Evolutionary conservation across 1,140 invertebrate species (phyloP), one percentile per base, ranked within the genome.

Genomic region (Pseudachorutes palmiensis): DNA sequence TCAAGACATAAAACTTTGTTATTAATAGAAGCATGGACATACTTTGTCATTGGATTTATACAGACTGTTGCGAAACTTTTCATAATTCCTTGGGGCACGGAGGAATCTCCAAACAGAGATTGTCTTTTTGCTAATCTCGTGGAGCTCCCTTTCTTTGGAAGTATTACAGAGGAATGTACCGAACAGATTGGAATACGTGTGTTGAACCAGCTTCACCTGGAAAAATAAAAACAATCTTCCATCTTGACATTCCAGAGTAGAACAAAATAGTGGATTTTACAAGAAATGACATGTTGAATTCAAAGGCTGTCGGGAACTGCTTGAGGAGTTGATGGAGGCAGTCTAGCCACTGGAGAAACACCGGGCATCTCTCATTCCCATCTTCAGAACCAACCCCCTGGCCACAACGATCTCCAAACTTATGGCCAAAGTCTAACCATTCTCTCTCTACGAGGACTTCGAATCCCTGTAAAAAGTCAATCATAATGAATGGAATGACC

Each of bases 331-430:
- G 96, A 81, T 97, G 89, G 0, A 98, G 88, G 76, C 94, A 92
- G 77, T 99, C 96, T 2, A 98, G 82, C 92, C 94, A 99, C 78
- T 98, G 96, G 49, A 98, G 81, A 81, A 99, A 99, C 67, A 98
- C 91, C 19, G 97, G 97, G 77, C 92, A 94, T 64, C 88, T 82
- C 80, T 98, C 94, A 79, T 94, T 96, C 0, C 84, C 80, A 76
- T 97, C 93, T 68, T 93, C 91, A 1, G 83, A 83, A 26, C 87
- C 86, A 22, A 89, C 84, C 19, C 87, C 86, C 75, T 92, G 89
- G 3, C 94, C 94, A 79, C 92, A 95, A 31, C 95, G 85, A 78
- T 97, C 93, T 5, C 89, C 91, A 80, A 97, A 97, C 81, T 97
- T 97, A 80, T 98, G 95, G 0, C 95, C 95, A 81, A 94, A 98